phyloP scores from a whole-genome alignment of 2,113 vertebrate species.

The Bettongia penicillata region DNA sequence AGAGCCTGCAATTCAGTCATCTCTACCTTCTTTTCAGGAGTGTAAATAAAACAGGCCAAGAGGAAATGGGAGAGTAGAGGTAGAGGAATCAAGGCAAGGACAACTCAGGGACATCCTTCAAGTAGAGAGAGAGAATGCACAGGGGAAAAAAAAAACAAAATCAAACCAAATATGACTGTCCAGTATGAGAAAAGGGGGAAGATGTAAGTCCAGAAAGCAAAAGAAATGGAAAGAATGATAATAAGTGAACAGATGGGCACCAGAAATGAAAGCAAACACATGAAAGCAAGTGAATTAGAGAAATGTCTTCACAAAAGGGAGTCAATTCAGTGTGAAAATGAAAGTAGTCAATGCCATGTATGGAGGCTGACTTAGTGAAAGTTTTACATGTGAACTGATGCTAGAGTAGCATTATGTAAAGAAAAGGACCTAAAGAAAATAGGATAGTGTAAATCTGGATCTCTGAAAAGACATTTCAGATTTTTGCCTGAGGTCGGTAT shows the following conservation, averaged over 20 bases:
- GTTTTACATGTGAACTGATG: constrained; percentile 9
- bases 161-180: background rate
- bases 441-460: background rate
- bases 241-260: background rate
- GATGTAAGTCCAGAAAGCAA: background rate
- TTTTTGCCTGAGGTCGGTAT: background rate
- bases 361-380: background rate
- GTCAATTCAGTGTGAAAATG: background rate
- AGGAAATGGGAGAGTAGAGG: background rate
- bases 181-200: background rate
- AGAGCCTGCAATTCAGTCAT: background rate
- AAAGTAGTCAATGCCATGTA: background rate
- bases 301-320: background rate
- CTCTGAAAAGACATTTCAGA: background rate
- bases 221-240: background rate
- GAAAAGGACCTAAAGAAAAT: background rate
- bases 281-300: background rate
- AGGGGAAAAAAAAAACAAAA: background rate
- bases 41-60: background rate
- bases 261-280: background rate
- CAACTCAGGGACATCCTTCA: background rate
- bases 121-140: background rate
- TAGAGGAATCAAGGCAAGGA: background rate
- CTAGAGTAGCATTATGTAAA: background rate
- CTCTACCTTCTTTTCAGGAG: background rate